phyloP scores from a whole-genome alignment of 2,113 vertebrate species.

The Thomomys bottae region DNA sequence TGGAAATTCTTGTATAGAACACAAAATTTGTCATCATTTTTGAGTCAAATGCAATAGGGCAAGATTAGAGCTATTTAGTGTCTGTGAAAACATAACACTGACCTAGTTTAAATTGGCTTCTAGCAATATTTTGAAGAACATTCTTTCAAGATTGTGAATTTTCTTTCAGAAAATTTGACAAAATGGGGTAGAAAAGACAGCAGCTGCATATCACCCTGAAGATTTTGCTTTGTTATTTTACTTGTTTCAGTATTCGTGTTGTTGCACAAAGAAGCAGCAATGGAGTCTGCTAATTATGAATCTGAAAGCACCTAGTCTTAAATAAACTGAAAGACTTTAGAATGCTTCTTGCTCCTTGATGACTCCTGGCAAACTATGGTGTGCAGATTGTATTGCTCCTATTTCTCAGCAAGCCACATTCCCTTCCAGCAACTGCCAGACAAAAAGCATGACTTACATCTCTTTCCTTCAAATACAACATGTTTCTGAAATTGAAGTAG shows the following conservation, averaged over 20 bases:
- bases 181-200: not conserved
- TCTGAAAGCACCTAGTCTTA: not conserved
- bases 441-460: not conserved
- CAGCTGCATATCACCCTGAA: not conserved
- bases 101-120: constrained; percentile 53
- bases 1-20: constrained; percentile 22
- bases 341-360: not conserved
- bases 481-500: constrained; percentile 15
- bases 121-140: constrained; percentile 19
- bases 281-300: not conserved
- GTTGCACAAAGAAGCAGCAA: constrained; percentile 5
- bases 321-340: not conserved
- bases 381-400: not conserved
- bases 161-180: constrained; percentile 46
- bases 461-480: not conserved
- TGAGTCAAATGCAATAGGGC: constrained; percentile 62
- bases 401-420: not conserved
- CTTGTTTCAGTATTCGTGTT: not conserved
- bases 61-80: constrained; percentile 55
- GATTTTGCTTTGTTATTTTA: not conserved
- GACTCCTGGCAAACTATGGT: not conserved
- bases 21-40: constrained; percentile 61
- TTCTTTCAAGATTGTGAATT: not conserved
- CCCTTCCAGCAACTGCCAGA: not conserved
- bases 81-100: constrained; percentile 43